Evolutionary conservation across 2,113 vertebrate species (phyloP).

Genomic region (Panurus biarmicus): DNA sequence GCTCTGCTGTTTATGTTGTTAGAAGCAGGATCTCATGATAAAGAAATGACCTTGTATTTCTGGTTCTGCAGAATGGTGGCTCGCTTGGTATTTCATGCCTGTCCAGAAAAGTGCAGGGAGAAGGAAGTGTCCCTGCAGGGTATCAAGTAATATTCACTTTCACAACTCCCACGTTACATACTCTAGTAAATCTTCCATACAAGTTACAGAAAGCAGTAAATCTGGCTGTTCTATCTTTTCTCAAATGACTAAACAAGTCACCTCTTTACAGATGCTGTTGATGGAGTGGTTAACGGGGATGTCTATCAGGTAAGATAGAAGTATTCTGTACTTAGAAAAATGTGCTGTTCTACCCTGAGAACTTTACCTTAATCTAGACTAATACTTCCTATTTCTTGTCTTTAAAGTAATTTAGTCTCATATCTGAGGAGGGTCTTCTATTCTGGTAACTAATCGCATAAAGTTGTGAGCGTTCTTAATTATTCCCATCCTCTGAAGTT

Average conservation of each 20-base stretch:
- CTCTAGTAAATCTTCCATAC: not conserved
- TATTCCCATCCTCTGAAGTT: not conserved
- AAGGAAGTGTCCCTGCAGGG: not conserved
- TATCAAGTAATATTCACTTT: not conserved
- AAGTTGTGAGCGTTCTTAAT: not conserved
- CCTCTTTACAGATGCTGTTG: conserved; percentile 72
- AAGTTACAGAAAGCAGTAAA: not conserved
- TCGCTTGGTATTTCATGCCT: not conserved
- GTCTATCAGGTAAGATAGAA: conserved; percentile 72
- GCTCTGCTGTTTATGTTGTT: not conserved
- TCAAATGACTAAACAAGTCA: conserved; percentile 34
- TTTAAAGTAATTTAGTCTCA: not conserved
- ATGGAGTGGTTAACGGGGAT: conserved; percentile 83
- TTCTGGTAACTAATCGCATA: not conserved
- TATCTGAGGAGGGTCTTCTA: not conserved
- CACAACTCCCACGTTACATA: not conserved
- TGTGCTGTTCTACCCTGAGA: not conserved
- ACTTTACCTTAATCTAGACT: not conserved
- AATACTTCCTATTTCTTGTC: not conserved
- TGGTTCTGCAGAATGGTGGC: not conserved
- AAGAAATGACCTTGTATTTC: not conserved
- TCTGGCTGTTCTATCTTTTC: not conserved
- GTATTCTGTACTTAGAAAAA: not conserved
- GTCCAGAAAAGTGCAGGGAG: not conserved
- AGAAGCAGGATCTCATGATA: not conserved